phyloP scores from a whole-genome alignment of 2,888 invertebrate species.

The Tridacna crocea region DNA sequence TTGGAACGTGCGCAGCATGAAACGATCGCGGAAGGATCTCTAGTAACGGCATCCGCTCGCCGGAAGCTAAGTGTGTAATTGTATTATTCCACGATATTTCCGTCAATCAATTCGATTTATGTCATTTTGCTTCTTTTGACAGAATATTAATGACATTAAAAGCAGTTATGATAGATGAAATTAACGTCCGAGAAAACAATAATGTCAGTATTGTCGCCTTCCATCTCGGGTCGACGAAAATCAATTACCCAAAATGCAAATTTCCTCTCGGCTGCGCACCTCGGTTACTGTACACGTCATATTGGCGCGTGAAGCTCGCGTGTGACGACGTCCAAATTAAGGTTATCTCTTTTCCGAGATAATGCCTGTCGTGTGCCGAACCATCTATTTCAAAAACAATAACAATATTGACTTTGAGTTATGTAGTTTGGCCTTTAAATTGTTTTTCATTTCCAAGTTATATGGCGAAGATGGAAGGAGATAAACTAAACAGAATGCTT shows the following conservation, averaged over 20 bases:
- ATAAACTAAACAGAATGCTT: conserved; percentile 64
- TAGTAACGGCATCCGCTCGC: conserved; percentile 36
- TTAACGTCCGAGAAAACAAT: conserved; percentile 64
- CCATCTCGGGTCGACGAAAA: conserved; percentile 54
- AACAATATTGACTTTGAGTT: conserved; percentile 64
- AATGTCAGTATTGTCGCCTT: conserved; percentile 61
- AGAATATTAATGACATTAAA: conserved; percentile 64
- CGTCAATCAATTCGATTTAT: conserved; percentile 44
- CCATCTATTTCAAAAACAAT: conserved; percentile 65
- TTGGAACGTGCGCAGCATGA: conserved; percentile 24
- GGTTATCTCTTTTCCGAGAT: conserved; percentile 54
- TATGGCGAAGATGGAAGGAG: conserved; percentile 52
- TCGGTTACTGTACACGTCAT: conserved; percentile 56
- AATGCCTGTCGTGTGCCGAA: conserved; percentile 56
- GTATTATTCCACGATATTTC: conserved; percentile 44
- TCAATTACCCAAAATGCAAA: conserved; percentile 64
- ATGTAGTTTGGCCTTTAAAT: conserved; percentile 62
- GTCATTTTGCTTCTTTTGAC: conserved; percentile 50
- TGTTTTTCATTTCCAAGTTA: conserved; percentile 56
- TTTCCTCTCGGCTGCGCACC: conserved; percentile 52
- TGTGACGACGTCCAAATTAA: conserved; percentile 58
- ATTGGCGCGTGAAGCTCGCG: conserved; percentile 60
- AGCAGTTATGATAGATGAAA: conserved; percentile 65
- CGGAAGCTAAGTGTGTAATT: conserved; percentile 45
- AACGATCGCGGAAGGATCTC: conserved; percentile 29